These are phyloP conservation scores for Argya squamiceps DNA, from an alignment of 2,797 vertebrate species.

Conservation along the genomic window DNA sequence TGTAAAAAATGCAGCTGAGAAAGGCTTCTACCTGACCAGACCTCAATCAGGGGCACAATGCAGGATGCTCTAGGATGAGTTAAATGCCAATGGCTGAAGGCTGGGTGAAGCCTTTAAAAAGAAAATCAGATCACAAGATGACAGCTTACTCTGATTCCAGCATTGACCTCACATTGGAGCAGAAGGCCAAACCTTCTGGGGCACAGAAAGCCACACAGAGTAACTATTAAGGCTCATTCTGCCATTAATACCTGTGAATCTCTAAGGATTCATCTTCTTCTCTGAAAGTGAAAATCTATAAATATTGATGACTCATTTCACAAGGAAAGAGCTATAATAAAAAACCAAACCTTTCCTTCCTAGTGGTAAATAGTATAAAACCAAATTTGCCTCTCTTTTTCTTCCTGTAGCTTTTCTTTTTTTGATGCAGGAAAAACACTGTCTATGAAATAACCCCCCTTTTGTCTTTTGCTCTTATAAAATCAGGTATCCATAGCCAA, in stretches of 20 bases:
- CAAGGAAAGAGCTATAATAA: neutral
- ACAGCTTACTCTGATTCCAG: neutral
- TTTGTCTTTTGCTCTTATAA: neutral
- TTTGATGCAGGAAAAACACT: neutral
- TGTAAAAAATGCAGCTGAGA: neutral
- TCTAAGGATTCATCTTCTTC: neutral
- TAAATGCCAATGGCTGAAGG: neutral
- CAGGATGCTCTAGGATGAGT: neutral
- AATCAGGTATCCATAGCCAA: neutral
- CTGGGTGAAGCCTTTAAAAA: neutral
- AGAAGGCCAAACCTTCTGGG: neutral
- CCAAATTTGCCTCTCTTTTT: neutral
- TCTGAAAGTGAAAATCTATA: neutral
- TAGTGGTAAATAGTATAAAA: neutral
- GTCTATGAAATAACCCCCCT: neutral
- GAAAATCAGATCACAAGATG: neutral
- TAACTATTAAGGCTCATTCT: neutral
- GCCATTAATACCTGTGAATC: neutral
- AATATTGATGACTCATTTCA: neutral
- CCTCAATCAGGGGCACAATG: neutral
- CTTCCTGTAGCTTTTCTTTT: neutral
- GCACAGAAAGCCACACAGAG: neutral
- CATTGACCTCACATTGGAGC: neutral
- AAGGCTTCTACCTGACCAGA: neutral
- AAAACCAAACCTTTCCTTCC: neutral